Percentiles rank a stretch among this genome's conserved stretches.
phyloP scores from a whole-genome alignment of 2,797 vertebrate species.

The Novumbra hubbsi region DNA sequence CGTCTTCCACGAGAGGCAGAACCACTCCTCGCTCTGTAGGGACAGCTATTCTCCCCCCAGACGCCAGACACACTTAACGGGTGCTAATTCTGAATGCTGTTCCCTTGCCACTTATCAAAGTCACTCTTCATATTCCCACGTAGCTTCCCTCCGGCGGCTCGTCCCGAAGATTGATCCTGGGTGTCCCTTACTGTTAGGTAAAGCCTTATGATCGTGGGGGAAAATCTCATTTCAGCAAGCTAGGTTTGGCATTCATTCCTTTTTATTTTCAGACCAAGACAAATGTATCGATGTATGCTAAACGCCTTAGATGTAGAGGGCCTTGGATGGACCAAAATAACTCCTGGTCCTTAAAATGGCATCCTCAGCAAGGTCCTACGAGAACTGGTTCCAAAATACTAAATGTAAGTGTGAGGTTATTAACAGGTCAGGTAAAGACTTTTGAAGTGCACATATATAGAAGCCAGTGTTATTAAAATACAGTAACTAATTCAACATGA shows the following conservation, averaged over 20 bases:
- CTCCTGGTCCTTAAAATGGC: no score
- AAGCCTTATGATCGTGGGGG: neutral
- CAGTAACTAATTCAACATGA: no score
- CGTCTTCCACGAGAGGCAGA: conserved; percentile 5
- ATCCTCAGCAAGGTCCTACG: no score
- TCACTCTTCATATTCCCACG: neutral
- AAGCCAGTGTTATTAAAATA: no score
- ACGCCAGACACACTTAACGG: conserved; percentile 40
- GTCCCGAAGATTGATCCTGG: neutral
- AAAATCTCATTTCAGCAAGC: neutral
- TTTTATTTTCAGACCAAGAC: neutral
- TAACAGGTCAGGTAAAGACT: no score
- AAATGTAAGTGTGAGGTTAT: no score
- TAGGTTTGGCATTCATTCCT: neutral
- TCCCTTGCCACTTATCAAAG: conserved; percentile 2
- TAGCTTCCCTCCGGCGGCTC: neutral
- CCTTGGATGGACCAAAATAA: no score
- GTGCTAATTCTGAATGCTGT: conserved; percentile 30
- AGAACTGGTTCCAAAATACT: no score
- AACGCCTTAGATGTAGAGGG: neutral
- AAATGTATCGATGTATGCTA: neutral
- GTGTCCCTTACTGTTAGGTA: neutral
- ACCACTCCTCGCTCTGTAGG: conserved; percentile 13
- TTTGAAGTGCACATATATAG: no score
- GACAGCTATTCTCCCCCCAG: conserved; percentile 35